Conservation (phyloP, 2,113 vertebrate genomes). For the Emydura subglobosa region DNA sequence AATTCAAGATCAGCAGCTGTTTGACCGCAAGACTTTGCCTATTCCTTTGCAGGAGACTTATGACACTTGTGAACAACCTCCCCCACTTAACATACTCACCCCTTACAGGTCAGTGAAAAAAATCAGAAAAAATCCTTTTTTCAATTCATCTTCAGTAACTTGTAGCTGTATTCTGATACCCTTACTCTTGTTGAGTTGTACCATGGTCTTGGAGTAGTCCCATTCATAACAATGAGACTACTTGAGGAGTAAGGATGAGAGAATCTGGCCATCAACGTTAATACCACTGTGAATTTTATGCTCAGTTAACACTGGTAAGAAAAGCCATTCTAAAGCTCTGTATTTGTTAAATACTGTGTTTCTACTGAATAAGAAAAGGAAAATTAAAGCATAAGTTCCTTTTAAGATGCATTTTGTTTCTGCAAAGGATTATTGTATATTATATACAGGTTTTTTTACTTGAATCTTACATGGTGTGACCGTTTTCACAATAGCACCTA, state of each 20-base stretch:
- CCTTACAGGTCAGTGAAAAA: constrained; percentile 90
- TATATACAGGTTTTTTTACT: background rate
- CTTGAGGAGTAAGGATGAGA: background rate
- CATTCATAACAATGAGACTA: background rate
- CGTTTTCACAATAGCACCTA: background rate
- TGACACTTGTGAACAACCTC: constrained; percentile 93
- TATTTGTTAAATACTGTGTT: background rate
- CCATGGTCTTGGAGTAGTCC: background rate
- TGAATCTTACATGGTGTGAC: background rate
- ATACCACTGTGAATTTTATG: background rate
- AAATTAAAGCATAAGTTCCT: background rate
- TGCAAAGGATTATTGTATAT: background rate
- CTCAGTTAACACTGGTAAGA: background rate
- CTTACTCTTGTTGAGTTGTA: background rate
- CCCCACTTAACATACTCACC: constrained; percentile 96
- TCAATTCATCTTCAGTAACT: background rate
- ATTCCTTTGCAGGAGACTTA: constrained; percentile 96
- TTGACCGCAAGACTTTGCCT: constrained; percentile 93
- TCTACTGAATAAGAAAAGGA: background rate
- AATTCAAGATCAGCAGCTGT: constrained; percentile 96
- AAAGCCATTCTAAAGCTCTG: background rate
- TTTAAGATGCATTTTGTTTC: background rate
- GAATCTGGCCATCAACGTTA: background rate
- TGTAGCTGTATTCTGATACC: background rate
- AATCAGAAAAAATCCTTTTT: background rate